Percentiles rank a stretch among this genome's conserved stretches.
phyloP scores from a whole-genome alignment of 2,113 vertebrate species.

The Dromiciops gliroides region DNA sequence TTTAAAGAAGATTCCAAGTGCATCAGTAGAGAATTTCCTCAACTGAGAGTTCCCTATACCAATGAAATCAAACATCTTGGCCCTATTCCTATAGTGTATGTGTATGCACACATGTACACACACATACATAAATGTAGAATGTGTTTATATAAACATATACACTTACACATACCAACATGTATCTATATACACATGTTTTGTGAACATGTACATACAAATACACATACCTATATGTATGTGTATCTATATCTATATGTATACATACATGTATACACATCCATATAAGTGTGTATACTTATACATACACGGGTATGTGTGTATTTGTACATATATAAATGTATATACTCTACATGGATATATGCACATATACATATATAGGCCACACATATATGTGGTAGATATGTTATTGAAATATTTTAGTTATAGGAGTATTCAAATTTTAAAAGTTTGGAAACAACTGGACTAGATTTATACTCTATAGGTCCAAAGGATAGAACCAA shows the following conservation, averaged over 20 bases:
- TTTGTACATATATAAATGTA: too few species aligned
- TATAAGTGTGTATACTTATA: too few species aligned
- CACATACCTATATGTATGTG: too few species aligned
- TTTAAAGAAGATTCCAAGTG: background rate
- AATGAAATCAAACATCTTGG: background rate
- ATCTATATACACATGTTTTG: background rate
- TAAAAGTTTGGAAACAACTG: background rate
- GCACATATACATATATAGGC: background rate
- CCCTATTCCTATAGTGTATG: background rate
- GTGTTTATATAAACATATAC: background rate
- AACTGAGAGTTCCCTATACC: background rate
- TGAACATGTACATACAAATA: too few species aligned
- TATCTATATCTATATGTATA: background rate
- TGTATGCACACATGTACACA: too few species aligned
- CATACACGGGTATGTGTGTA: too few species aligned
- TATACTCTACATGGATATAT: background rate
- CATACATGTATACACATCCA: too few species aligned
- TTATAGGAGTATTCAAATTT: background rate
- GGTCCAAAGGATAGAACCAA: background rate
- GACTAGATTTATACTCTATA: background rate
- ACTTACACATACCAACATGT: too few species aligned
- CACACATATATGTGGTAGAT: background rate
- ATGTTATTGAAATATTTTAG: background rate
- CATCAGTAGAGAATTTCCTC: background rate
- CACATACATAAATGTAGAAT: too few species aligned